A percentile compares a stretch with the other conserved stretches of the same genome.
Conservation (phyloP, 2,888 invertebrate genomes). For the Ectemnius cavifrons region DNA sequence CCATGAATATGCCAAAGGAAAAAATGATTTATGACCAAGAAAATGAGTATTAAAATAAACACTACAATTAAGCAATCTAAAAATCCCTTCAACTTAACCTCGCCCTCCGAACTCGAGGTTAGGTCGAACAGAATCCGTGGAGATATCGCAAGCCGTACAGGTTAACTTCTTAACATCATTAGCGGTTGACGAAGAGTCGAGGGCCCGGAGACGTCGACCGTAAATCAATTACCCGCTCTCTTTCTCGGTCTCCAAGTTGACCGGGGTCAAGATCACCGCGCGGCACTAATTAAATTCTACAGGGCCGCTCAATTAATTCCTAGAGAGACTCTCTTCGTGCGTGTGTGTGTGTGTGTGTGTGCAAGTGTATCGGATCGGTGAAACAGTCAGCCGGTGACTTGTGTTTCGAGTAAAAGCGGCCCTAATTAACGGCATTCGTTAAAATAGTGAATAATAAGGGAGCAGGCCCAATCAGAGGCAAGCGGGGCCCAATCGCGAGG, state of each 20-base stretch:
- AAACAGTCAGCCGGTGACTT: neutral
- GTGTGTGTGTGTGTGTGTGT: neutral
- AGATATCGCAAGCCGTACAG: neutral
- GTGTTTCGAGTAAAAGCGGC: conserved; percentile 6
- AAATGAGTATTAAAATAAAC: neutral
- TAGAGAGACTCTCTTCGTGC: conserved; percentile 5
- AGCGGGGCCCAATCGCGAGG: neutral
- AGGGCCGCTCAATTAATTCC: conserved; percentile 16
- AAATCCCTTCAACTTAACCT: neutral
- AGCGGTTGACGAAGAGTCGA: neutral
- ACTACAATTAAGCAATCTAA: neutral
- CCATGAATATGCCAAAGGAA: no score
- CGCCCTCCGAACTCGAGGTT: neutral
- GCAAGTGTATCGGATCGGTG: neutral
- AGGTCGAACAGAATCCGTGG: neutral
- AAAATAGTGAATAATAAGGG: neutral
- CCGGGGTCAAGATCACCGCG: conserved; percentile 23
- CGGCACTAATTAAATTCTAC: conserved; percentile 29
- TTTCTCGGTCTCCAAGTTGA: conserved; percentile 17
- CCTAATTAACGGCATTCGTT: conserved; percentile 1
- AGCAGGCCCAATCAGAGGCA: neutral
- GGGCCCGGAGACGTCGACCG: conserved; percentile 21
- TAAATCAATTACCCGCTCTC: conserved; percentile 37
- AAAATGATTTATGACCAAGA: neutral
- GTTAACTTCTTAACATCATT: neutral